Percentiles rank a stretch among this genome's conserved stretches.
Evolutionary conservation across 2,113 vertebrate genomes (phyloP).

Genomic region (Ammospiza nelsoni): DNA sequence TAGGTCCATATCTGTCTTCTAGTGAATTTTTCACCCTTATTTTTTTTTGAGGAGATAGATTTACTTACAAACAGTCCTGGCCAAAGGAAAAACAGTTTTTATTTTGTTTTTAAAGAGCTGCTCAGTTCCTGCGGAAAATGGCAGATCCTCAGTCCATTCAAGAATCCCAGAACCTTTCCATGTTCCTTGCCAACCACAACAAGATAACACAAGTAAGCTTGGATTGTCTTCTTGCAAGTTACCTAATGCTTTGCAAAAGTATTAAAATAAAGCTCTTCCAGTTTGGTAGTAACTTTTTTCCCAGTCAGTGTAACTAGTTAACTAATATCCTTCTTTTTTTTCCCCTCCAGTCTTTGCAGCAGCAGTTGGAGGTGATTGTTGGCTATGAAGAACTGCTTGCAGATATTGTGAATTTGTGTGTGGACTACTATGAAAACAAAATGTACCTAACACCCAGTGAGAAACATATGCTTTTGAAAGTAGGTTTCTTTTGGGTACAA

Average conservation of each 20-base stretch:
- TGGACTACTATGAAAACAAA: slow-evolving; percentile 97
- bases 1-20: background rate
- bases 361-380: slow-evolving; percentile 94
- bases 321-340: background rate
- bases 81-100: background rate
- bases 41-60: background rate
- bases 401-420: slow-evolving; percentile 96
- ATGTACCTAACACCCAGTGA: slow-evolving; percentile 96
- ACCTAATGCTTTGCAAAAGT: background rate
- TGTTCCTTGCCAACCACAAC: slow-evolving; percentile 99
- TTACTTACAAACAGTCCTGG: background rate
- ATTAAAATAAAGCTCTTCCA: background rate
- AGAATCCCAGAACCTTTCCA: slow-evolving; percentile 97
- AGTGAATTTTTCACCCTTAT: background rate
- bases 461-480: slow-evolving; percentile 98
- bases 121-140: slow-evolving; percentile 98
- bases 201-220: slow-evolving; percentile 94
- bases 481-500: slow-evolving; percentile 51
- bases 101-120: slow-evolving; percentile 78
- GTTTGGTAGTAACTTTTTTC: background rate
- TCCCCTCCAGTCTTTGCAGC: slow-evolving; percentile 88
- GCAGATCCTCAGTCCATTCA: slow-evolving; percentile 97
- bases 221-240: background rate
- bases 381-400: slow-evolving; percentile 97
- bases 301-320: background rate